phyloP scores from a whole-genome alignment of 2,113 vertebrate species.

The Salvelinus fontinalis region DNA sequence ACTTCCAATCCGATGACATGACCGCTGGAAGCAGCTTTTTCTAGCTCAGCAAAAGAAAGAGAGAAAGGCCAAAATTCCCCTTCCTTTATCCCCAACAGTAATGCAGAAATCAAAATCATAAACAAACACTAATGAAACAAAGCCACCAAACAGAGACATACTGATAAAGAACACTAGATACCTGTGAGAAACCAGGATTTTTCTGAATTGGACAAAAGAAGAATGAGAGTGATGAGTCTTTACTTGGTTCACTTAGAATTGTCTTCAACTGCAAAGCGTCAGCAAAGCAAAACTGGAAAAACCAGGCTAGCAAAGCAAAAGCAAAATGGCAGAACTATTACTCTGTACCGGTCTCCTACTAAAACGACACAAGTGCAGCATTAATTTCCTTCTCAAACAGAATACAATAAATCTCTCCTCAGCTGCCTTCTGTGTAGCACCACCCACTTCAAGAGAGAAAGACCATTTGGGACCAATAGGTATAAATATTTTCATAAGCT shows the following conservation, averaged over 20 bases:
- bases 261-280: neutral
- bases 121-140: slow-evolving; percentile 20
- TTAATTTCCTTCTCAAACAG: slow-evolving; percentile 64
- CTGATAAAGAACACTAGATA: neutral
- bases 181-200: neutral
- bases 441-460: slow-evolving; percentile 46
- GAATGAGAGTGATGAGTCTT: neutral
- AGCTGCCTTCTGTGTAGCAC: slow-evolving; percentile 50
- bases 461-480: slow-evolving; percentile 52
- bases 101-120: neutral
- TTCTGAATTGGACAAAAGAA: neutral
- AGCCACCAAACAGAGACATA: slow-evolving; percentile 8
- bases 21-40: slow-evolving; percentile 61
- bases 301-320: neutral
- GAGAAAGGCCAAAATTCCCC: slow-evolving; percentile 18
- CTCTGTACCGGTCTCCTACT: slow-evolving; percentile 54
- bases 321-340: slow-evolving; percentile 16
- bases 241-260: neutral
- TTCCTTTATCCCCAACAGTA: slow-evolving; percentile 32
- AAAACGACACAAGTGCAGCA: slow-evolving; percentile 62
- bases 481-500: slow-evolving; percentile 54
- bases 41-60: slow-evolving; percentile 55
- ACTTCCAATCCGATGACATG: slow-evolving; percentile 69
- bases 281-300: neutral
- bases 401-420: slow-evolving; percentile 61